A percentile compares a stretch with the other conserved stretches of the same genome.
Conservation (phyloP, 1,140 invertebrate genomes). For the Drosophila bocki region DNA sequence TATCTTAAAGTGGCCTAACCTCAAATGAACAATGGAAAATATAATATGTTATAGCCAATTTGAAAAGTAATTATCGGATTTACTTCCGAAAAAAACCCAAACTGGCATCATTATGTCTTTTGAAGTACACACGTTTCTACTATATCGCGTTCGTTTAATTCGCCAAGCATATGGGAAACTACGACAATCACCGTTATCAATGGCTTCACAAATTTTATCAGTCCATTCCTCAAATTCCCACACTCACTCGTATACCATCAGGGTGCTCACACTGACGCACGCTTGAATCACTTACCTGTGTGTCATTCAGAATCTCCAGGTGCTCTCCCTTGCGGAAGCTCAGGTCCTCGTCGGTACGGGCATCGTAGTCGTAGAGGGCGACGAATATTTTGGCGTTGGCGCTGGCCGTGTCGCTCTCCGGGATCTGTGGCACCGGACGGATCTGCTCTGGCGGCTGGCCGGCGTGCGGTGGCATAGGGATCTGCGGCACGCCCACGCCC, state of each 20-base stretch:
- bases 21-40: no score
- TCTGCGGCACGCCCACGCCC: slow-evolving; percentile 72
- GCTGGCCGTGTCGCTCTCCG: slow-evolving; percentile 88
- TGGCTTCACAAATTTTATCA: slow-evolving; percentile 10
- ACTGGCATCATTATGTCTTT: neutral
- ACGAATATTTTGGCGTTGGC: slow-evolving; percentile 96
- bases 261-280: slow-evolving; percentile 1
- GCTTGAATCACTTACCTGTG: slow-evolving; percentile 87
- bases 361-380: slow-evolving; percentile 99
- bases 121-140: neutral
- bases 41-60: neutral
- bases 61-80: neutral
- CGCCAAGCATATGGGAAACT: slow-evolving; percentile 6
- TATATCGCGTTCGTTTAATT: neutral
- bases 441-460: slow-evolving; percentile 83
- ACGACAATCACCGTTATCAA: slow-evolving; percentile 20
- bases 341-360: slow-evolving; percentile 98
- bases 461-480: slow-evolving; percentile 51
- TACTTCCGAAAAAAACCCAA: neutral
- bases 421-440: slow-evolving; percentile 85
- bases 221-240: neutral
- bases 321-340: slow-evolving; percentile 99
- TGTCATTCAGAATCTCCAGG: slow-evolving; percentile 99
- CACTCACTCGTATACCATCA: slow-evolving; percentile 4
- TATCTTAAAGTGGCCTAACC: no score